Evolutionary conservation across 2,113 vertebrate genomes (phyloP), one percentile per base, ranked within the genome.

Genomic region (Nettapus auritus): DNA sequence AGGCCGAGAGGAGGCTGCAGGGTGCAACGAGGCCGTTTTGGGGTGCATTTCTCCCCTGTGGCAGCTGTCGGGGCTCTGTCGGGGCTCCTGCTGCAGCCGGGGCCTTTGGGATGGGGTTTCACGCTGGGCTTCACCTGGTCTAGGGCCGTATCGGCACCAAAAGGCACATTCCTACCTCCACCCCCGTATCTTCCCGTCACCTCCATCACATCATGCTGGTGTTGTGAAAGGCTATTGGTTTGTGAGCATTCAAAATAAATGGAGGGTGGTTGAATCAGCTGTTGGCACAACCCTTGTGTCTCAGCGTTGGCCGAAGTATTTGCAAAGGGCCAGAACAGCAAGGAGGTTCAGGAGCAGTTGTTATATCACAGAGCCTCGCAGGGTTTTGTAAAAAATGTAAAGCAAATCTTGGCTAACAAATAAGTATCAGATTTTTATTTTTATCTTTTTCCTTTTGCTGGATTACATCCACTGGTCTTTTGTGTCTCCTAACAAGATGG

Each of bases 141-240:
- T 82, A 40, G 53, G 40, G 20, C 55, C 44, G 20, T 77, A 74
- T 18, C 36, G 29, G 14, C 29, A 57, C 17, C 38, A 57, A 63
- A 53, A 66, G 33, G 57, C 0, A 1, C 3, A 6, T 48, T 84
- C 36, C 34, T 81, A 23, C 23, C 9, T 34, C 89, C 8, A 20
- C 13, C 11, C 34, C 33, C 1, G 9, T 3, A 40, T 46, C 22
- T 84, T 15, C 31, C 6, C 52, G 28, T 40, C 23, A 52, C 8
- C 5, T 70, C 57, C 34, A 50, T 40, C 13, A 1, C 3, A 1
- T 17, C 1, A 0, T 9, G 33, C 7, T 8, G 44, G 48, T 81
- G 20, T 11, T 92, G 48, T 60, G 17, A 74, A 60, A 6, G 5
- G 25, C 1, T 71, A 60, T 9, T 60, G 67, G 50, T 17, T 60